A percentile compares a stretch with the other conserved stretches of the same genome.
Evolutionary conservation across 2,797 vertebrate genomes (phyloP).

Genomic region (Gallirallus australis): DNA sequence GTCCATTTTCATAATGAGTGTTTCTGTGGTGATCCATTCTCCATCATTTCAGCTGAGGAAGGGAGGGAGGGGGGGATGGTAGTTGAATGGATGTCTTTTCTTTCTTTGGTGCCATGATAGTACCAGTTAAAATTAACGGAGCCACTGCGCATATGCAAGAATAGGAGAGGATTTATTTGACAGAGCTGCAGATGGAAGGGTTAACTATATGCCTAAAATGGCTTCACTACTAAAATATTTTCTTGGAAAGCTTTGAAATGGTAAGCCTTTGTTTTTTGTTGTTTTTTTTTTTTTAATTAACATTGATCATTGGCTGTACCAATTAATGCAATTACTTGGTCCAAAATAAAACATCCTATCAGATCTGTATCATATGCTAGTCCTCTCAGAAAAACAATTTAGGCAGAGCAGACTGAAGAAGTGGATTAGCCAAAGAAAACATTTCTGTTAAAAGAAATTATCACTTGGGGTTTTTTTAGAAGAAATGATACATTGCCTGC

Average conservation of each 20-base stretch:
- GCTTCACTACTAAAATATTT: slow-evolving; percentile 1
- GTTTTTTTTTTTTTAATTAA: background rate
- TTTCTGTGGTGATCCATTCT: background rate
- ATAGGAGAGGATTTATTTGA: background rate
- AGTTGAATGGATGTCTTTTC: background rate
- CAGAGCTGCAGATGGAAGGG: slow-evolving; percentile 12
- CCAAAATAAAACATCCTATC: slow-evolving; percentile 44
- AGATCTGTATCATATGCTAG: slow-evolving; percentile 31
- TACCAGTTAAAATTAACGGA: background rate
- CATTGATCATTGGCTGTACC: slow-evolving; percentile 13
- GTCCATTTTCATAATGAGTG: background rate
- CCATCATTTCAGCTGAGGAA: background rate
- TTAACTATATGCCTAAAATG: slow-evolving; percentile 24
- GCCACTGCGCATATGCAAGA: background rate
- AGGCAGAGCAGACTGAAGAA: slow-evolving; percentile 28
- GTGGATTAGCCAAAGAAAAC: slow-evolving; percentile 46
- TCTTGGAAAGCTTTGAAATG: slow-evolving; percentile 45
- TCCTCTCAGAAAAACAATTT: slow-evolving; percentile 47
- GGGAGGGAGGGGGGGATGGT: background rate
- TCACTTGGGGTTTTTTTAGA: background rate
- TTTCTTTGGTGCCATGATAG: background rate
- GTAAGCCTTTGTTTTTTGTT: background rate
- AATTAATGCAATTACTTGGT: slow-evolving; percentile 55
- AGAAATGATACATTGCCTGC: slow-evolving; percentile 42
- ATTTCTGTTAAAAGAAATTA: slow-evolving; percentile 44